Evolutionary conservation across 2,113 vertebrate species (phyloP).

Genomic region (Sitta europaea): DNA sequence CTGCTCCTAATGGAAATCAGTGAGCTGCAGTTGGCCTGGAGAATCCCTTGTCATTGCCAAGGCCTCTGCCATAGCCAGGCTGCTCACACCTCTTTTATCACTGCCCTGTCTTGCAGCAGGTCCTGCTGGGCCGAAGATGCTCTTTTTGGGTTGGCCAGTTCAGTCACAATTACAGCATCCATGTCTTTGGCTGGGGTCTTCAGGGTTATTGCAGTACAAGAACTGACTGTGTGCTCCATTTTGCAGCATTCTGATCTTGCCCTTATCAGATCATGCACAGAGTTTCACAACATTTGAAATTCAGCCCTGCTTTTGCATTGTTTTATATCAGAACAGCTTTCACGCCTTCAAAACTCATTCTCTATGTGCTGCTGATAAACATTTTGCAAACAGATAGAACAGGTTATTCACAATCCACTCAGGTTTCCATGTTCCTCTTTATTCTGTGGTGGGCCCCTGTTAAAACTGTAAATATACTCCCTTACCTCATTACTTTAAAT

Average conservation of each 20-base stretch:
- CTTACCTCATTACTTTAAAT: conserved; percentile 40
- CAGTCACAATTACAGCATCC: neutral
- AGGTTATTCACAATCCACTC: neutral
- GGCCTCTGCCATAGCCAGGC: neutral
- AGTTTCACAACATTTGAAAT: conserved; percentile 2
- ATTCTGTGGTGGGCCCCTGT: neutral
- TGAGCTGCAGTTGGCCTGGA: conserved; percentile 11
- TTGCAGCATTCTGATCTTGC: neutral
- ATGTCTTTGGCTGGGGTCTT: neutral
- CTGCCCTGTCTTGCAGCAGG: neutral
- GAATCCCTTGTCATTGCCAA: conserved; percentile 20
- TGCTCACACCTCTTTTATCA: neutral
- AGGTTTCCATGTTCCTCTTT: neutral
- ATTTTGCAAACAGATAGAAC: neutral
- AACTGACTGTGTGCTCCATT: neutral
- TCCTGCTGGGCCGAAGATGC: neutral
- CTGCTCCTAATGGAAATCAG: conserved; percentile 5
- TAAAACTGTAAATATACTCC: conserved; percentile 5
- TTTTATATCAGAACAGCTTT: neutral
- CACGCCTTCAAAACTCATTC: neutral
- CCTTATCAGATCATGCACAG: neutral
- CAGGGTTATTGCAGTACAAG: neutral
- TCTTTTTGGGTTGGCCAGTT: neutral
- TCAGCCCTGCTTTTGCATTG: neutral
- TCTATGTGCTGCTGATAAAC: neutral